A percentile compares a stretch with the other conserved stretches of the same genome.
phyloP scores from a whole-genome alignment of 2,797 vertebrate species.

The Acanthornis magna region DNA sequence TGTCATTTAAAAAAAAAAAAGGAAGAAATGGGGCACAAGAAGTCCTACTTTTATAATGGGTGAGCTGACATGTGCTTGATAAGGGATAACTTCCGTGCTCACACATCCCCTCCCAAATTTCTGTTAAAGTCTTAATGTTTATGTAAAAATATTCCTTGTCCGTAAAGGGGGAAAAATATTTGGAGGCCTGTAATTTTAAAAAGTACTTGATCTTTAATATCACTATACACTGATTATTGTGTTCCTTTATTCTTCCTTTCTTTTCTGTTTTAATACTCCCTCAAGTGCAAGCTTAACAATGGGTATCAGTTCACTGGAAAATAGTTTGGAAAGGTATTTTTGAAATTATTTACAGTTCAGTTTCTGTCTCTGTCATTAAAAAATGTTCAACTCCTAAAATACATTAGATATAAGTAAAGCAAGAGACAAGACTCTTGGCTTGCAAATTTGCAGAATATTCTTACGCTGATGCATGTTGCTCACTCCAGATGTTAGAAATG shows the following conservation, averaged over 20 bases:
- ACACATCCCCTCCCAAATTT: not conserved
- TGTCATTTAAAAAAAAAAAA: not conserved
- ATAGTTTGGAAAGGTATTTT: not conserved
- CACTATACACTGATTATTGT: not conserved
- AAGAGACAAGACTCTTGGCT: not conserved
- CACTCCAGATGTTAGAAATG: not conserved
- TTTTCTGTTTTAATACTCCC: not conserved
- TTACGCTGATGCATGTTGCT: not conserved
- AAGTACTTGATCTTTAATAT: not conserved
- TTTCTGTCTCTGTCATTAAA: not conserved
- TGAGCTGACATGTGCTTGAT: not conserved
- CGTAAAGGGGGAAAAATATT: not conserved
- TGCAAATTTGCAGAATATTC: not conserved
- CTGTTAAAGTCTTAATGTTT: not conserved
- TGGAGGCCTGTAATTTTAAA: not conserved
- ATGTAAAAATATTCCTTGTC: not conserved
- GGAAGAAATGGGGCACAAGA: rapidly evolving
- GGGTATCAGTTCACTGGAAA: not conserved
- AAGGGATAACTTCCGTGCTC: not conserved
- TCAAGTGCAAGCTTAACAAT: not conserved
- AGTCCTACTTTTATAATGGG: not conserved
- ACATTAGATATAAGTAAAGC: not conserved
- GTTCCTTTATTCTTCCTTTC: not conserved
- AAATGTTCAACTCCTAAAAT: not conserved
- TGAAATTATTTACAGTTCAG: not conserved